Base-by-base conservation (phyloP, 1,140 invertebrate genomes). In the Bombus polaris region DNA sequence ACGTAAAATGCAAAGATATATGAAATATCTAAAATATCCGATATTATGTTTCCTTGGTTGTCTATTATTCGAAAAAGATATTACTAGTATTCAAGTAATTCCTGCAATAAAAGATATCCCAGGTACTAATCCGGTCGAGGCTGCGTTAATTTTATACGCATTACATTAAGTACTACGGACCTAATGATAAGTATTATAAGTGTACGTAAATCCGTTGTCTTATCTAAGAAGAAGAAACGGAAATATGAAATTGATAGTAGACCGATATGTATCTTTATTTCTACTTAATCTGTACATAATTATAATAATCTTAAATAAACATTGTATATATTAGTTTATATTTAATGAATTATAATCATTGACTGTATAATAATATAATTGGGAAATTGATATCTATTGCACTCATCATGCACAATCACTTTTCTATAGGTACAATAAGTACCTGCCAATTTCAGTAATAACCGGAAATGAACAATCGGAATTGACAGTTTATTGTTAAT, bases 401-500 rank as follows among this genome's bases (percentile, higher is more conserved):
- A n/a, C n/a, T 2, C 35, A 62, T 62, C 28, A n/a, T 3, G 6
- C 8, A 6, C 12, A 25, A 22, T 37, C 8, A 59, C 32, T 70
- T 39, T 68, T 47, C n/a, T 35, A 35, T 68, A 13, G 65, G 37
- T 15, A 9, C 44, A 37, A 37, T 68, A 47, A 79, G 66, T 79
- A 66, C 47, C 47, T 53, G 47, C 15, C 65, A 68, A 79, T 79
- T 68, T 68, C 32, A 37, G 25, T 5, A 25, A n/a, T 35, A 25
- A 44, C 39, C n/a, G 2, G 39, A 28, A 78, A 66, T 66, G 28
- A 78, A 78, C 39, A 25, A 47, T 65, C 44, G 59, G 25, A 66
- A 79, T 68, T 28, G 65, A 28, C 77, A 79, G 65, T 37, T 75
- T 57, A 47, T 47, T 66, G 25, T 32, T 15, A 62, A 42, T 25